phyloP scores from a whole-genome alignment of 2,797 vertebrate genomes.

The Pseudochaenichthys georgianus region DNA sequence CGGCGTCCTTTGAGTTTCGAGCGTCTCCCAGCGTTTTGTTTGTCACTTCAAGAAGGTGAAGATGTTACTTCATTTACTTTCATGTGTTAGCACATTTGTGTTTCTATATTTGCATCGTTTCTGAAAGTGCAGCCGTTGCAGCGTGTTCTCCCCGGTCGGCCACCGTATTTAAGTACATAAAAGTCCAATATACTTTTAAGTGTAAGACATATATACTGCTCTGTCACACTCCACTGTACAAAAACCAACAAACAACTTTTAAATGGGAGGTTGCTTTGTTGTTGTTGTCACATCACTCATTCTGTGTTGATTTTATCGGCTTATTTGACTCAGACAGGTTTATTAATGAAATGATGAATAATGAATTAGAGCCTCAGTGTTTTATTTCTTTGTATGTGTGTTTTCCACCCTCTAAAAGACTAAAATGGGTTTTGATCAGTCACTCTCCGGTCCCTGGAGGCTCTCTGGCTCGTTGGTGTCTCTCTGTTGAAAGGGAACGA shows the following conservation, averaged over 20 bases:
- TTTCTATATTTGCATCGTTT: too few relatives aligned
- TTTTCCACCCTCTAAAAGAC: background rate
- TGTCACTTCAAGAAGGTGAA: too few relatives aligned
- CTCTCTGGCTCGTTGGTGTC: background rate
- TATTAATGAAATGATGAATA: slow-evolving; percentile 16
- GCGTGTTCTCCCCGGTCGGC: too few relatives aligned
- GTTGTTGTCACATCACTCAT: background rate
- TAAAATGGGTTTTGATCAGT: background rate
- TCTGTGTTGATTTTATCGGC: background rate
- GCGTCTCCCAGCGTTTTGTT: too few relatives aligned
- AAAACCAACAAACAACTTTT: too few relatives aligned
- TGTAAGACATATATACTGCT: background rate
- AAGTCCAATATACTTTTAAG: background rate
- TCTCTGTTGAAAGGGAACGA: background rate
- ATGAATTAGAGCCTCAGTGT: background rate
- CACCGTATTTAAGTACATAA: background rate
- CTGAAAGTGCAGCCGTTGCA: too few relatives aligned
- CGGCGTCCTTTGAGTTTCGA: too few relatives aligned
- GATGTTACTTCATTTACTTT: too few relatives aligned
- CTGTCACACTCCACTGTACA: background rate
- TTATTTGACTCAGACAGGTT: background rate
- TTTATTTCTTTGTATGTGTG: background rate
- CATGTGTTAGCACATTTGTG: too few relatives aligned
- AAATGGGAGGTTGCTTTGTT: background rate
- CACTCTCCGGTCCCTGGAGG: background rate